These are phyloP conservation scores for Tuberolachnus salignus DNA, from an alignment of 2,888 invertebrate species.

Conservation along the genomic window DNA sequence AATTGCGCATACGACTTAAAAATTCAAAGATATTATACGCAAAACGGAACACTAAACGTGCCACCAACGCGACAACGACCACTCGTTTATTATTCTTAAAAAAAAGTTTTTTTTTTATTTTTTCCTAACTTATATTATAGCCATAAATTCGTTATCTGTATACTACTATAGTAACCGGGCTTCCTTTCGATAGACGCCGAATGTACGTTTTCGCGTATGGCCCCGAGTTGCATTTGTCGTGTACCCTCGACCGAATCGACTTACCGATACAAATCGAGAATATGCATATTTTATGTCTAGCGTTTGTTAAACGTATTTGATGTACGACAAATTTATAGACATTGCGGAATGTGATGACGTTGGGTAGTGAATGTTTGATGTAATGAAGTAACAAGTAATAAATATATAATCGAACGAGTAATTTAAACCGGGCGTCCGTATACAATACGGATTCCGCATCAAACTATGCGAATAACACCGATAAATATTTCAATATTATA, in stretches of 20 bases:
- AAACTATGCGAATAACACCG: no score
- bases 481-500: not conserved
- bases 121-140: no score
- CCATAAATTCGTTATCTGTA: not conserved
- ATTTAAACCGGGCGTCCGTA: no score
- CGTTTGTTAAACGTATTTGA: constrained; percentile 15
- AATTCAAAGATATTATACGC: not conserved
- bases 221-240: no score
- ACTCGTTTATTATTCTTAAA: not conserved
- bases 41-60: not conserved
- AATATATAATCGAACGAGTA: no score
- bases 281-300: not conserved
- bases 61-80: not conserved
- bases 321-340: constrained; percentile 16
- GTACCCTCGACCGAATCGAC: no score
- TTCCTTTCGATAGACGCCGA: no score
- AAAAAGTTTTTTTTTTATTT: not conserved
- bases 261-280: not conserved
- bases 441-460: no score
- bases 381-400: no score
- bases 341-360: not conserved
- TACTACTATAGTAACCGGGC: not conserved
- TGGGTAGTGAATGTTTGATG: no score
- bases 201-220: no score
- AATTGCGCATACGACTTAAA: not conserved